A percentile compares a stretch with the other conserved stretches of the same genome.
phyloP scores from a whole-genome alignment of 1,140 invertebrate species.

The Acromyrmex echinatior region DNA sequence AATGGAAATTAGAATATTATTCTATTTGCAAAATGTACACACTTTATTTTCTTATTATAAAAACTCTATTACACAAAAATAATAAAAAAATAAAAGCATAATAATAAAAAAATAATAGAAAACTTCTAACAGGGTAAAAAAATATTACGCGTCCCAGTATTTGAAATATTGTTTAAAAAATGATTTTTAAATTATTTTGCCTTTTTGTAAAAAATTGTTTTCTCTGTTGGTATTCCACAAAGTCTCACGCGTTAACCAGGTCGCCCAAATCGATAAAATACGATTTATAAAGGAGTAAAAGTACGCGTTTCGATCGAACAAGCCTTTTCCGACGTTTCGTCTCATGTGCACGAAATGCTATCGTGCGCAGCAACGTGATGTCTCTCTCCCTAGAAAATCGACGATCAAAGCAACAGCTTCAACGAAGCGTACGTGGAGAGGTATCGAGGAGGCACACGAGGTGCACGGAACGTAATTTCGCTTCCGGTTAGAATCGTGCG shows the following conservation, averaged over 20 bases:
- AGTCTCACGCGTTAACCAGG: not conserved
- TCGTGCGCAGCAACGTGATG: conserved; percentile 38
- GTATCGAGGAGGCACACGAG: conserved; percentile 42
- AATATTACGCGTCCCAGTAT: not conserved
- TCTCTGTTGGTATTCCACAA: not conserved
- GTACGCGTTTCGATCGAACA: conserved; percentile 11
- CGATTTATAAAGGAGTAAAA: not conserved
- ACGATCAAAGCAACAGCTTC: conserved; percentile 71
- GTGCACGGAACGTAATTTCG: conserved; percentile 71
- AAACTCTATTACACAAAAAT: not conserved
- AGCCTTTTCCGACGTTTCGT: conserved; percentile 37
- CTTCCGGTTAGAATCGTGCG: conserved; percentile 67
- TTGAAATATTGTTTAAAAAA: not conserved
- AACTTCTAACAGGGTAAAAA: not conserved
- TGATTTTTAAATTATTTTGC: not conserved
- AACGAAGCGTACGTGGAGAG: conserved; percentile 3
- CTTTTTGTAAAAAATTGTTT: not conserved
- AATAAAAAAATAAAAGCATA: no score
- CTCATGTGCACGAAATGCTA: conserved; percentile 2
- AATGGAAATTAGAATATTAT: not conserved
- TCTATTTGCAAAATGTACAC: not conserved
- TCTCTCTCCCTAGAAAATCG: conserved; percentile 62
- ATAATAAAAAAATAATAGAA: not conserved
- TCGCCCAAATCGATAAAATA: not conserved
- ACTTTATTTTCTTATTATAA: not conserved